Evolutionary conservation across 2,888 invertebrate species (phyloP), one percentile per base, ranked within the genome.

Genomic region (Cylloceria caligata): DNA sequence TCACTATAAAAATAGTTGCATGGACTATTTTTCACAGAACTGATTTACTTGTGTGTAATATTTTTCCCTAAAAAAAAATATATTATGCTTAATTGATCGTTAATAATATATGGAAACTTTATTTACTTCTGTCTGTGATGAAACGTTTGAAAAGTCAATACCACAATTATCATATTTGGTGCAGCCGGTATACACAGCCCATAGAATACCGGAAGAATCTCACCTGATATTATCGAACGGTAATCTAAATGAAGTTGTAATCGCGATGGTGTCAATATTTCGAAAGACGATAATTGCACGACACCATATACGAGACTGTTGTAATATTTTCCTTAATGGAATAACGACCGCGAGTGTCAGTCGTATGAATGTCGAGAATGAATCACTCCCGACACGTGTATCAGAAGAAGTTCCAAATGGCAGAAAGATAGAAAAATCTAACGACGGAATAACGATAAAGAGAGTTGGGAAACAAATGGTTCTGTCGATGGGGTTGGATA

Each of bases 271-370:
- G 52, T 21, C 24, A 11, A 62, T 62, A 49, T 62, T 39, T 69
- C 68, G 60, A 69, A 39, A 60, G n/a, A 27, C 39, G 47, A 76
- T 76, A 76, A 68, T 75, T 76, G 49, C 49, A 3, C 27, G 21
- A 13, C 30, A 36, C 60, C 49, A 30, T 36, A 60, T 60, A 47
- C 68, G 65, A 36, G 49, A 16, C 60, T 21, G 21, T 68, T 47
- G 42, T 62, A 49, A 36, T 60, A 36, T 34, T 27, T 36, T 62
- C 19, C 24, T 5, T 68, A 49, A 69, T 34, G 27, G 24, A 76
- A 68, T 52, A 62, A 69, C 76, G 69, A 76, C 13, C 47, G 49
- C 3, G 21, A 24, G 68, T 1, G 4, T 76, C 69, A 24, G 21
- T 21, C 24, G 9, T 5, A 47, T 62, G 52, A 69, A 69, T 69